A percentile compares a stretch with the other conserved stretches of the same genome.
Evolutionary conservation across 2,797 vertebrate genomes (phyloP).

Genomic region (Rhinichthys osculus): DNA sequence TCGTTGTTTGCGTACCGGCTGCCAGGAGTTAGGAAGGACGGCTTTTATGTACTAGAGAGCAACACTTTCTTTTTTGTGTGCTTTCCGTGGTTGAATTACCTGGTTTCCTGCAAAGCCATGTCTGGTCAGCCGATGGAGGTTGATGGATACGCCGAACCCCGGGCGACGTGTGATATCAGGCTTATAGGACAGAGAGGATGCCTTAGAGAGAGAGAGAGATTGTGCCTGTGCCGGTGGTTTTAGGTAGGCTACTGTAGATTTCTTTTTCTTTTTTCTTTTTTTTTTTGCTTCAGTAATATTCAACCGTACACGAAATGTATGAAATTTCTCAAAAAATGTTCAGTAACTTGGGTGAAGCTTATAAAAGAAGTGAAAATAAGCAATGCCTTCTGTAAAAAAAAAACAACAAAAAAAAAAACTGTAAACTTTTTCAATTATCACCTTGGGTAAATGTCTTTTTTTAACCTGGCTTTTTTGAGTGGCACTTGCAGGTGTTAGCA

Average conservation of each 20-base stretch:
- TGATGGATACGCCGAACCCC: constrained; percentile 70
- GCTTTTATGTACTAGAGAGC: constrained; percentile 35
- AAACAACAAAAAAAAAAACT: not conserved
- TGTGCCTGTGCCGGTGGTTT: constrained; percentile 44
- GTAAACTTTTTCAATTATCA: not conserved
- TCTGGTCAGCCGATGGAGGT: constrained; percentile 65
- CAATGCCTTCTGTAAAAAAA: not conserved
- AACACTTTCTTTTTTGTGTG: constrained; percentile 23
- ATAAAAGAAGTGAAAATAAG: not conserved
- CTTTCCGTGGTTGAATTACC: constrained; percentile 55
- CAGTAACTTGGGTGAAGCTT: not conserved
- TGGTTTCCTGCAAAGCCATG: constrained; percentile 57
- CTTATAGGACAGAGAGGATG: constrained; percentile 16
- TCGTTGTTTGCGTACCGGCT: constrained; percentile 17
- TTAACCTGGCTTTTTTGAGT: not conserved
- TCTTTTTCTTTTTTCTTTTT: no score
- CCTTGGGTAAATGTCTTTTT: not conserved
- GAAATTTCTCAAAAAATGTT: not conserved
- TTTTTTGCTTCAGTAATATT: not conserved
- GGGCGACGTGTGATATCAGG: constrained; percentile 61
- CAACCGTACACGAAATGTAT: not conserved
- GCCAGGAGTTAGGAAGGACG: constrained; percentile 13
- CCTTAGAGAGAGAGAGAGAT: constrained; percentile 63
- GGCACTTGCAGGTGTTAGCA: not conserved
- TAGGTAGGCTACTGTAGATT: not conserved